These are phyloP conservation scores for Boloria selene DNA, from an alignment of 2,888 invertebrate species.

Conservation along the genomic window DNA sequence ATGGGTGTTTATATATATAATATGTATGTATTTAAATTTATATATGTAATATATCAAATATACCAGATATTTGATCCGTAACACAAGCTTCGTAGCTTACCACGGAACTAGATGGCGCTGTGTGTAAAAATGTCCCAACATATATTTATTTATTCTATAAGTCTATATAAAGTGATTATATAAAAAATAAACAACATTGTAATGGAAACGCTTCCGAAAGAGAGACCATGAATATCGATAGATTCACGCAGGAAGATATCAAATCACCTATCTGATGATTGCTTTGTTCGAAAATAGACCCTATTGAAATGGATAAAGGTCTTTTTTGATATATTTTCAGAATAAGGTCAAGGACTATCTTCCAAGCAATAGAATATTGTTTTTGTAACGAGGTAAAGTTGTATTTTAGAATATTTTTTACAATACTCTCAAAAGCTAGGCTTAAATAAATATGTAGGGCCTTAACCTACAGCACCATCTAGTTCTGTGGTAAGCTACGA, in stretches of 20 bases:
- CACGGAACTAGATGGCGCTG: too few relatives aligned
- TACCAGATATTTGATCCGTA: too few relatives aligned
- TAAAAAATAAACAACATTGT: background rate
- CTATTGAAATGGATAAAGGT: background rate
- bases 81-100: too few relatives aligned
- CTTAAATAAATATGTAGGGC: too few relatives aligned
- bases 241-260: conserved; percentile 32
- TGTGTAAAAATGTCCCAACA: too few relatives aligned
- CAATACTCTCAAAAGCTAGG: background rate
- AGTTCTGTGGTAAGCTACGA: too few relatives aligned
- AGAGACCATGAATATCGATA: conserved; percentile 28
- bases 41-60: too few relatives aligned
- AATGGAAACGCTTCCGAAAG: conserved; percentile 11
- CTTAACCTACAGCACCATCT: too few relatives aligned
- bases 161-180: background rate
- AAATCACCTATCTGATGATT: conserved; percentile 14
- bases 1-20: too few relatives aligned
- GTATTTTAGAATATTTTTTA: conserved; percentile 23
- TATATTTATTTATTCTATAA: too few relatives aligned
- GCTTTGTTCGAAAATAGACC: background rate
- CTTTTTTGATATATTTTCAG: conserved; percentile 15
- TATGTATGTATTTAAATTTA: too few relatives aligned
- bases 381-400: conserved; percentile 36
- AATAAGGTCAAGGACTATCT: conserved; percentile 35
- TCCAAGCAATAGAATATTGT: conserved; percentile 30